phyloP scores from a whole-genome alignment of 1,140 invertebrate genomes.

The Drosophila orena region DNA sequence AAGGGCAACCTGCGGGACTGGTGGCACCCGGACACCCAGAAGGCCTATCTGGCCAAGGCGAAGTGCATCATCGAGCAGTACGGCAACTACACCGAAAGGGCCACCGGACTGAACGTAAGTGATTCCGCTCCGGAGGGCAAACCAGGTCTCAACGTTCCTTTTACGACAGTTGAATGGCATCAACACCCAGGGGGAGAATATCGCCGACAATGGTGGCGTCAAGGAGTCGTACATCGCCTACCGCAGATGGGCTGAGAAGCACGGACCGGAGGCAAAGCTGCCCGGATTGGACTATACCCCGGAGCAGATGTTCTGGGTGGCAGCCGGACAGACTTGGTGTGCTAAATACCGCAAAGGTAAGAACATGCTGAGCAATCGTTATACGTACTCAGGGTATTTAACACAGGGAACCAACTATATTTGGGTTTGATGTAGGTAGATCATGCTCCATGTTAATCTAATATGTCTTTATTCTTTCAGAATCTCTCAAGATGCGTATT shows the following conservation, averaged over 20 bases:
- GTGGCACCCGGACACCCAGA: constrained; percentile 92
- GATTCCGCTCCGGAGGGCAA: neutral
- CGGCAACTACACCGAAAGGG: constrained; percentile 90
- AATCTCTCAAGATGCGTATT: constrained; percentile 90
- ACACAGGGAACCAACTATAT: neutral
- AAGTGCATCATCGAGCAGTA: constrained; percentile 96
- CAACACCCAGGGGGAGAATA: constrained; percentile 96
- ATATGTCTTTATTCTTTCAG: constrained; percentile 81
- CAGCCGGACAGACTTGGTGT: constrained; percentile 88
- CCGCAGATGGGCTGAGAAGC: constrained; percentile 88
- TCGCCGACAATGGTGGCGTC: constrained; percentile 95
- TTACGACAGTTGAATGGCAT: constrained; percentile 91
- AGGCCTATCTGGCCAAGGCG: constrained; percentile 90
- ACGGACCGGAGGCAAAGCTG: constrained; percentile 88
- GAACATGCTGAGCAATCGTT: neutral
- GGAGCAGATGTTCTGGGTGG: constrained; percentile 91
- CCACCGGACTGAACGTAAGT: constrained; percentile 89
- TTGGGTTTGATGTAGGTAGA: neutral
- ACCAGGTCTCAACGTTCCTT: constrained; percentile 5
- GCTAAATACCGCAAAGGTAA: constrained; percentile 86
- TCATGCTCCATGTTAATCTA: neutral
- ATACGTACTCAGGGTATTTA: neutral
- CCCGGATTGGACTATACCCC: constrained; percentile 89
- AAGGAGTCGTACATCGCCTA: constrained; percentile 95
- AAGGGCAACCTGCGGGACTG: constrained; percentile 94